Percentiles rank a stretch among this genome's conserved stretches.
Evolutionary conservation across 1,140 invertebrate genomes (phyloP).

Genomic region (Dufourea novaeangliae): DNA sequence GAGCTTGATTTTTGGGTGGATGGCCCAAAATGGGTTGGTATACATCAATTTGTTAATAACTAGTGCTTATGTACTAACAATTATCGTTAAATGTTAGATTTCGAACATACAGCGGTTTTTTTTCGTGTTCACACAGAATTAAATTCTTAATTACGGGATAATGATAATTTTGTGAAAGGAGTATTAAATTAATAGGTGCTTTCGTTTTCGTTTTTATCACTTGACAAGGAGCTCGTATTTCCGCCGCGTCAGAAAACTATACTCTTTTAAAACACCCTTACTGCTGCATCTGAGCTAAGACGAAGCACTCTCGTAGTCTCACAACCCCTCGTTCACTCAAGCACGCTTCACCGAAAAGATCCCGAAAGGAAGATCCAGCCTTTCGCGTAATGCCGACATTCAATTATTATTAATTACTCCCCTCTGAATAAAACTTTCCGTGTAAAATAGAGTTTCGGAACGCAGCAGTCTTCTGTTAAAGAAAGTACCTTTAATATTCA

Average conservation of each 20-base stretch:
- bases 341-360: constrained; percentile 12
- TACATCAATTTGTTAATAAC: no score
- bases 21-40: no score
- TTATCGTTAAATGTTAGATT: no score
- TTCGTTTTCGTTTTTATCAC: not conserved
- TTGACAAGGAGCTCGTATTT: not conserved
- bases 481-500: not conserved
- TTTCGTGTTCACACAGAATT: no score
- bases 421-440: not conserved
- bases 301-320: constrained; percentile 3
- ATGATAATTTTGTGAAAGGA: not conserved
- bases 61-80: no score
- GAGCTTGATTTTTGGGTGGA: no score
- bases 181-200: not conserved
- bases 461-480: not conserved
- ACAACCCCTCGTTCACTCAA: constrained; percentile 14
- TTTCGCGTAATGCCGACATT: constrained; percentile 24
- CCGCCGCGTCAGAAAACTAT: constrained; percentile 12
- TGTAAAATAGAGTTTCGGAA: not conserved
- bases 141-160: no score
- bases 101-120: no score
- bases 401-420: constrained; percentile 36
- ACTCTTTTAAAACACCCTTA: not conserved
- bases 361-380: constrained; percentile 21
- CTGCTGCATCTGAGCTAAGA: constrained; percentile 2